Evolutionary conservation across 2,113 vertebrate species (phyloP).

Genomic region (Apus apus): DNA sequence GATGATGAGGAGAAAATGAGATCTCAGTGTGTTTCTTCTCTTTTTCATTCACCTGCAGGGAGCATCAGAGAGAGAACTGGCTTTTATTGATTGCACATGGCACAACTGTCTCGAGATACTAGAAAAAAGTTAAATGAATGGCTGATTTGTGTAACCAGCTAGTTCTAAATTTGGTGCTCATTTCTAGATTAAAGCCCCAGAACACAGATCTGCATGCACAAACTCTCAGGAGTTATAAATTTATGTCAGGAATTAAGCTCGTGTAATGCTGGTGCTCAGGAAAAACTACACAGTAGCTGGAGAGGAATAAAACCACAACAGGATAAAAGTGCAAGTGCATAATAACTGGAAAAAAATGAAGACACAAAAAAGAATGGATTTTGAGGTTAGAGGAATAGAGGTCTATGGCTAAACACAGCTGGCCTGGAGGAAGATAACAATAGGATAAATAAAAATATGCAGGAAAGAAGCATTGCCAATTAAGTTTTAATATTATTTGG

Average conservation of each 20-base stretch:
- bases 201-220: neutral
- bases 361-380: neutral
- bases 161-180: neutral
- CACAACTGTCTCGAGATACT: neutral
- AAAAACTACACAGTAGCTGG: neutral
- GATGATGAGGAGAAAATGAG: neutral
- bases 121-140: neutral
- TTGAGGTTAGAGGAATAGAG: neutral
- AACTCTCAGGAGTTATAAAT: neutral
- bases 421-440: slow-evolving; percentile 12
- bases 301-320: slow-evolving; percentile 25
- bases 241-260: neutral
- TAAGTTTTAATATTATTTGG: slow-evolving; percentile 36
- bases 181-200: neutral
- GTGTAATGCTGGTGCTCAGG: neutral
- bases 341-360: neutral
- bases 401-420: neutral
- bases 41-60: neutral
- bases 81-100: neutral
- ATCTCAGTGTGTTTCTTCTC: slow-evolving; percentile 6
- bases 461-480: slow-evolving; percentile 3
- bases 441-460: neutral
- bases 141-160: neutral
- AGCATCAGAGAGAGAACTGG: neutral
- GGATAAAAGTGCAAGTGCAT: neutral